A percentile compares a stretch with the other conserved stretches of the same genome.
Conservation (phyloP, 2,113 vertebrate species). For the Laticauda laticaudata region DNA sequence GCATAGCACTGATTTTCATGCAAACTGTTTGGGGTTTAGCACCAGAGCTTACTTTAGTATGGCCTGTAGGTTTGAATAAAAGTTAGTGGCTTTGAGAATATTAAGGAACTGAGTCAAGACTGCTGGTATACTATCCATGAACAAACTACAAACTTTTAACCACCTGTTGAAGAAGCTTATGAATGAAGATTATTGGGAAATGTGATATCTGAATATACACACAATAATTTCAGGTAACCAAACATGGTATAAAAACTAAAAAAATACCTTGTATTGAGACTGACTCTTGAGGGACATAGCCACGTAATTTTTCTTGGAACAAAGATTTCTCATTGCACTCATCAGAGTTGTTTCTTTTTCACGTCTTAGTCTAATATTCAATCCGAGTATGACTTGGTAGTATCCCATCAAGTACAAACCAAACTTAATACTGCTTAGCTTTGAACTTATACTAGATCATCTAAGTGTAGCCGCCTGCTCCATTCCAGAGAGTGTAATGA, state of each 20-base stretch:
- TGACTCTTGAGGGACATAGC: background rate
- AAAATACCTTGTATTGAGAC: background rate
- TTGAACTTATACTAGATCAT: background rate
- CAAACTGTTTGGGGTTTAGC: background rate
- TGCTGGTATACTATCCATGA: background rate
- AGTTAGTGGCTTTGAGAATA: background rate
- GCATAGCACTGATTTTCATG: background rate
- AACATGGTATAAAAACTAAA: background rate
- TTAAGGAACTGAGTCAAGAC: background rate
- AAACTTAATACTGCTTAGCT: background rate
- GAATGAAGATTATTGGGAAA: background rate
- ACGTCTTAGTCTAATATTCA: background rate
- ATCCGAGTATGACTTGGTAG: background rate
- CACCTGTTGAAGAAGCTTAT: background rate
- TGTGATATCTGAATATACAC: conserved; percentile 1
- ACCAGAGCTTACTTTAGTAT: background rate
- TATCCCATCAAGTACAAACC: background rate
- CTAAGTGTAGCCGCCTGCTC: background rate
- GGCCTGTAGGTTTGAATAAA: background rate
- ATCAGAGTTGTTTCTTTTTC: background rate
- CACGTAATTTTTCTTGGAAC: background rate
- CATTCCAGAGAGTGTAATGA: background rate
- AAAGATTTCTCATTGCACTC: background rate
- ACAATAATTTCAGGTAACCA: background rate
- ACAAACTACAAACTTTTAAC: background rate